Conservation (phyloP, 2,797 vertebrate genomes). For the Streptopelia turtur region DNA sequence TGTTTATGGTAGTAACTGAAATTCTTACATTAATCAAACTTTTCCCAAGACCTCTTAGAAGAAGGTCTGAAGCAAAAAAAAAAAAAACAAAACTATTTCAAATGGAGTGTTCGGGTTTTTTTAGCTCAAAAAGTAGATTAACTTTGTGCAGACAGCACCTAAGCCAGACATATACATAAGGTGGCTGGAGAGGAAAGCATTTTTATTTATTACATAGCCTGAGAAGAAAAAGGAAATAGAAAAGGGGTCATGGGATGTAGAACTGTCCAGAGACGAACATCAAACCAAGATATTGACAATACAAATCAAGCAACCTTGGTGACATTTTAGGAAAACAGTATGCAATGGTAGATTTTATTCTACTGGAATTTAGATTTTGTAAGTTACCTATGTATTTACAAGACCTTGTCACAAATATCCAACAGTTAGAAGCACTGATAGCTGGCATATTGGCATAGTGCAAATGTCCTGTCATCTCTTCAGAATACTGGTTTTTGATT, state of each 20-base stretch:
- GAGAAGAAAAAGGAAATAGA: not conserved
- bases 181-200: not conserved
- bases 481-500: not conserved
- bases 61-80: not conserved
- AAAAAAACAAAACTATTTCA: not conserved
- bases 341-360: not conserved
- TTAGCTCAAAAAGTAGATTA: not conserved
- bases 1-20: not conserved
- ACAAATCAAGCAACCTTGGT: not conserved
- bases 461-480: not conserved
- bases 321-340: not conserved
- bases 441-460: not conserved
- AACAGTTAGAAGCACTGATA: not conserved
- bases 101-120: fast-evolving
- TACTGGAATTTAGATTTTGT: not conserved
- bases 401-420: not conserved
- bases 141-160: not conserved
- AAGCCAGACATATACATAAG: not conserved
- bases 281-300: not conserved
- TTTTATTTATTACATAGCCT: not conserved
- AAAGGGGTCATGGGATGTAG: not conserved
- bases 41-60: not conserved
- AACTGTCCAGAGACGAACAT: not conserved
- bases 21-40: not conserved
- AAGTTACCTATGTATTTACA: not conserved